Base-by-base conservation (phyloP, 2,888 invertebrate species). In the Drosophila percnosoma region DNA sequence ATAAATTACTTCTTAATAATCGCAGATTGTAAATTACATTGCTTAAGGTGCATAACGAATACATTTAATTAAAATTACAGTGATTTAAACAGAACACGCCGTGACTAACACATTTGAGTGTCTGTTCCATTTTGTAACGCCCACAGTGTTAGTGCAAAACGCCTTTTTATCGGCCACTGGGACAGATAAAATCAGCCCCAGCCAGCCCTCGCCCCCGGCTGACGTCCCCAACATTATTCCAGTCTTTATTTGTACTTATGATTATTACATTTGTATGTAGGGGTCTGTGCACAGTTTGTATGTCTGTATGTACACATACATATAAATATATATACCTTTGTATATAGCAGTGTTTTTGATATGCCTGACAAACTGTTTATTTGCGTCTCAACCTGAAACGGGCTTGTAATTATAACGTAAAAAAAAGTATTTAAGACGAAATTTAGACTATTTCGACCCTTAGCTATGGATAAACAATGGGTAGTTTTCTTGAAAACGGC, bases 311-410 rank as follows among this genome's bases (percentile, higher is more conserved):
- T 59, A 34, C 29, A 29, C 29, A 29, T 34, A 49, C 54, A 57
- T 73, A 70, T 61, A 76, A 73, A 82, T 4, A 45, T 15, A 42
- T 21, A 5, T 21, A 21, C 2, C 10, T 33, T 54, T 73, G 61
- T 62, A 82, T 73, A 84, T 71, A 75, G 68, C 75, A 60, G 63
- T 68, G 65, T 71, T 82, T 69, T 68, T 82, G 66, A 89, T 87
- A 87, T 87, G 88, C 85, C 78, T 89, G 75, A 67, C 75, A 73
- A 84, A 87, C 60, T 72, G 53, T 70, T 78, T 76, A 72, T 60
- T 68, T 68, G 58, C 59, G 31, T 61, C 29, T 45, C 45, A 42
- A 31, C 8, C 36, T 54, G 21, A 54, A 78, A 53, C 24, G 57
- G 73, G 51, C 8, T 18, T 53, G 31, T 48, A 24, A 33, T 31